A percentile compares a stretch with the other conserved stretches of the same genome.
Conservation (phyloP, 2,113 vertebrate genomes). For the Passer domesticus region DNA sequence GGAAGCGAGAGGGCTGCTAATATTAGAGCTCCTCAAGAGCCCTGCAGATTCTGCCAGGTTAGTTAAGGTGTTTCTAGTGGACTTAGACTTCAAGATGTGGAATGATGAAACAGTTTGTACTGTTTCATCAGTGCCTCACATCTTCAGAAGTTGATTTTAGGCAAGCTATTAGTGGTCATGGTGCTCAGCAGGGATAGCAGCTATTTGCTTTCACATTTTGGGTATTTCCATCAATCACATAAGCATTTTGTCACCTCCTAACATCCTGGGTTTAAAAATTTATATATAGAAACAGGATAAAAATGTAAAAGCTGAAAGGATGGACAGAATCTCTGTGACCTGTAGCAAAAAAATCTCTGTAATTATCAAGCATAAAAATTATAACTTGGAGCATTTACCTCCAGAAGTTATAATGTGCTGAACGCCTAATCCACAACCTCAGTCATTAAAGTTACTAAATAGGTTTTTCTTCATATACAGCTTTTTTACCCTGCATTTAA, state of each 20-base stretch:
- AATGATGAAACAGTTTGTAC: constrained; percentile 57
- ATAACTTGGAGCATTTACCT: not conserved
- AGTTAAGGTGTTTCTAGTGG: constrained; percentile 29
- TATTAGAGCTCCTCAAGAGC: constrained; percentile 10
- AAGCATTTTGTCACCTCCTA: constrained; percentile 24
- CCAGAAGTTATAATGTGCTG: not conserved
- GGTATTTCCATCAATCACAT: not conserved
- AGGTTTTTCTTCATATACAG: not conserved
- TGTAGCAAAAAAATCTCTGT: not conserved
- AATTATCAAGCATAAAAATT: constrained; percentile 3
- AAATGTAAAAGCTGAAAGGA: not conserved
- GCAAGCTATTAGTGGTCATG: not conserved
- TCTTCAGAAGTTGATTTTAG: constrained; percentile 11
- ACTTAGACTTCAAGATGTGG: constrained; percentile 19
- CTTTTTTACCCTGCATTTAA: constrained; percentile 32
- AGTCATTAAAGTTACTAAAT: constrained; percentile 21
- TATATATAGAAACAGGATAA: not conserved
- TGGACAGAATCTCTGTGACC: not conserved
- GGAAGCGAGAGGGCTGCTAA: constrained; percentile 22
- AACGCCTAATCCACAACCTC: constrained; percentile 1
- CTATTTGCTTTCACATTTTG: constrained; percentile 29
- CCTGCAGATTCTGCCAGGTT: constrained; percentile 16
- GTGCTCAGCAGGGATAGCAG: not conserved
- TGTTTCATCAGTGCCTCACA: constrained; percentile 57
- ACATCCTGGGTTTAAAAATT: not conserved